Evolutionary conservation across 2,113 vertebrate genomes (phyloP).

Genomic region (Poeciliopsis retropinna): DNA sequence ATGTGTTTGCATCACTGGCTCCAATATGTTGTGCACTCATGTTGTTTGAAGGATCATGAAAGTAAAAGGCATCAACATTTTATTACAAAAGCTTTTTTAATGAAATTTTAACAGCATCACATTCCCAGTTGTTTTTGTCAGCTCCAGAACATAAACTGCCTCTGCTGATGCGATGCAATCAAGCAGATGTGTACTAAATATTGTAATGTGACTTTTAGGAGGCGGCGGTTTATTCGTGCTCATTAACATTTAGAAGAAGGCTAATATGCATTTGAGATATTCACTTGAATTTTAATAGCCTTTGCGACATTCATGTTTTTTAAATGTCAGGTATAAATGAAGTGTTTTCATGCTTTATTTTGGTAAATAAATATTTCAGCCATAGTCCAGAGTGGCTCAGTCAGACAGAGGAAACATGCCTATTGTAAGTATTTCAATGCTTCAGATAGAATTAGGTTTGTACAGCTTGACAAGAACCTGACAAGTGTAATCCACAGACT

Average conservation of each 20-base stretch:
- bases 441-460: neutral
- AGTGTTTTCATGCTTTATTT: neutral
- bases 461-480: neutral
- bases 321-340: conserved; percentile 14
- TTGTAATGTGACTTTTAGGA: conserved; percentile 23
- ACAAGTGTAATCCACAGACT: conserved; percentile 2
- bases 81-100: conserved; percentile 25
- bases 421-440: neutral
- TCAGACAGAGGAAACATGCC: neutral
- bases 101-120: conserved; percentile 32
- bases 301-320: neutral
- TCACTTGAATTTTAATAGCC: conserved; percentile 3
- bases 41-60: conserved; percentile 1
- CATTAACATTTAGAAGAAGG: neutral
- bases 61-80: conserved; percentile 9
- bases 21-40: neutral
- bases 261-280: neutral
- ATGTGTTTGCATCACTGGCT: conserved; percentile 11
- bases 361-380: neutral
- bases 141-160: conserved; percentile 12
- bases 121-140: conserved; percentile 22
- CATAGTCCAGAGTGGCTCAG: neutral
- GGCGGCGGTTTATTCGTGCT: conserved; percentile 5
- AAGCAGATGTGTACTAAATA: conserved; percentile 23
- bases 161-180: conserved; percentile 16